phyloP scores from a whole-genome alignment of 2,888 invertebrate species.

The Rosalia funebris region DNA sequence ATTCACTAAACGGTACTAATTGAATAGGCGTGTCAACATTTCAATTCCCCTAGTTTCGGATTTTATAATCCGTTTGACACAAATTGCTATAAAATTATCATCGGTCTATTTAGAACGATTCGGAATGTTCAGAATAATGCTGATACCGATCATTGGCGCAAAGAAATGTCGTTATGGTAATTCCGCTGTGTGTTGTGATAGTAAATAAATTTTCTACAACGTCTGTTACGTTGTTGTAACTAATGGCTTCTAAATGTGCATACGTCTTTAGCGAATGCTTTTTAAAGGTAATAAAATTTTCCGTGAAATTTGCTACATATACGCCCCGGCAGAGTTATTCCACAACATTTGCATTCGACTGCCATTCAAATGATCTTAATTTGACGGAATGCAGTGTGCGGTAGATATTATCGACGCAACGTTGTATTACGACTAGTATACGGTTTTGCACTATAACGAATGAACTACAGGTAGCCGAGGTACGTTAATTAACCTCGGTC shows the following conservation, averaged over 20 bases:
- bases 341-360: slow-evolving; percentile 56
- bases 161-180: slow-evolving; percentile 23
- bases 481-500: slow-evolving; percentile 36
- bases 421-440: slow-evolving; percentile 2
- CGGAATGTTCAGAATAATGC: slow-evolving; percentile 5
- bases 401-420: slow-evolving; percentile 43
- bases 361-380: slow-evolving; percentile 43
- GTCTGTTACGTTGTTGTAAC: slow-evolving; percentile 30
- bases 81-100: slow-evolving; percentile 18
- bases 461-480: slow-evolving; percentile 28
- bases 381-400: slow-evolving; percentile 47
- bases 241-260: slow-evolving; percentile 38
- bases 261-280: slow-evolving; percentile 34
- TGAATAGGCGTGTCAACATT: background rate
- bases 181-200: slow-evolving; percentile 17
- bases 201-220: slow-evolving; percentile 29
- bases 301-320: slow-evolving; percentile 50
- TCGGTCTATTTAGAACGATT: slow-evolving; percentile 6
- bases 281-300: slow-evolving; percentile 48
- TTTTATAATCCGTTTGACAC: slow-evolving; percentile 2
- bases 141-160: background rate
- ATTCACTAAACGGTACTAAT: too few species aligned
- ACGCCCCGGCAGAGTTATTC: slow-evolving; percentile 54
- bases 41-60: background rate
- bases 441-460: slow-evolving; percentile 38